Percentiles rank a stretch among this genome's conserved stretches.
These are phyloP conservation scores for Bombus confusus DNA, from an alignment of 1,140 invertebrate species.

Conservation along the genomic window DNA sequence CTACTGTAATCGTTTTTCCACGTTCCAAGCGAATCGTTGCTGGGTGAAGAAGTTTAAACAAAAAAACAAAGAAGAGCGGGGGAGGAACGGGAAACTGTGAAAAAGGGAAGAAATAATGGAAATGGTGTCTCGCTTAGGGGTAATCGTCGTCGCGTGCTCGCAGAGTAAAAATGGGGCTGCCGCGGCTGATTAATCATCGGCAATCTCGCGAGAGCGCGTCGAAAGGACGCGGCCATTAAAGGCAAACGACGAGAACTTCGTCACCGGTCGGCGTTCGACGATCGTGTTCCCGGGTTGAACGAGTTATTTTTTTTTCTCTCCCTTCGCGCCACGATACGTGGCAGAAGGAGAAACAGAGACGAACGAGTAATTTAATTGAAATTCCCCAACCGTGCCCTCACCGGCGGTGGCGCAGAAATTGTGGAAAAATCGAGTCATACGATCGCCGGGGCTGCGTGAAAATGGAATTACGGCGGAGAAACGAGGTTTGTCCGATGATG, in stretches of 20 bases:
- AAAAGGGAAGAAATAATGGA: slow-evolving; percentile 40
- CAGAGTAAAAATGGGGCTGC: slow-evolving; percentile 75
- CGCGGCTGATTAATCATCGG: slow-evolving; percentile 76
- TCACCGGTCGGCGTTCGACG: slow-evolving; percentile 62
- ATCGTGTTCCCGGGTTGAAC: slow-evolving; percentile 20
- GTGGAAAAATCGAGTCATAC: slow-evolving; percentile 80
- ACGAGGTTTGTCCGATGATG: slow-evolving; percentile 76
- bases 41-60: slow-evolving; percentile 37
- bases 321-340: slow-evolving; percentile 15
- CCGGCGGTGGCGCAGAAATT: slow-evolving; percentile 64
- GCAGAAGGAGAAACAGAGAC: slow-evolving; percentile 43
- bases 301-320: slow-evolving; percentile 48
- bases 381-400: slow-evolving; percentile 59
- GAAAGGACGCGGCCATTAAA: slow-evolving; percentile 75
- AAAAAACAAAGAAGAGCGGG: not conserved
- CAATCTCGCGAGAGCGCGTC: slow-evolving; percentile 75
- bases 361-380: slow-evolving; percentile 78
- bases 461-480: slow-evolving; percentile 78
- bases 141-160: slow-evolving; percentile 63
- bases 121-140: slow-evolving; percentile 56
- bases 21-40: slow-evolving; percentile 2
- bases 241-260: slow-evolving; percentile 74
- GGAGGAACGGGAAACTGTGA: not conserved
- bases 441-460: slow-evolving; percentile 74
- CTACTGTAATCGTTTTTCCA: not conserved